Evolutionary conservation across 2,888 invertebrate genomes (phyloP).

Genomic region (Drosophila peninsularis): DNA sequence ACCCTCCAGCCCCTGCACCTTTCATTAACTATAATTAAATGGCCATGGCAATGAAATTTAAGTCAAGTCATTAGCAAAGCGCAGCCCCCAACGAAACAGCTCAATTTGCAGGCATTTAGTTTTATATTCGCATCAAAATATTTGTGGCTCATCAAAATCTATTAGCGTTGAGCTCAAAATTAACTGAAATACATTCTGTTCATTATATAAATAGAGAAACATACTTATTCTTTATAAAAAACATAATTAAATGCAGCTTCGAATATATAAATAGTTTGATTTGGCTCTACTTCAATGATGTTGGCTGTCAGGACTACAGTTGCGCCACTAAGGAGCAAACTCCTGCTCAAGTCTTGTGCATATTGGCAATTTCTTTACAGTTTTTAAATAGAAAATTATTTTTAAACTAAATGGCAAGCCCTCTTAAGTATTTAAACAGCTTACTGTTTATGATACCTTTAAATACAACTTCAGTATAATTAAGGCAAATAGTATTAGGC

Average conservation of each 20-base stretch:
- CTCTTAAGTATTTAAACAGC: not conserved
- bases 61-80: slow-evolving; percentile 28
- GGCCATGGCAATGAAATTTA: slow-evolving; percentile 22
- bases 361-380: too few relatives aligned
- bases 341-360: too few relatives aligned
- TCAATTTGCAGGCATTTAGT: not conserved
- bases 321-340: too few relatives aligned
- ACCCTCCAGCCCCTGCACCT: not conserved
- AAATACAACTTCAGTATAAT: not conserved
- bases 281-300: not conserved
- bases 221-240: too few relatives aligned
- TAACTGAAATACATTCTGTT: not conserved
- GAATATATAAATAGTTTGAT: not conserved
- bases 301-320: not conserved
- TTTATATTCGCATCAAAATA: not conserved
- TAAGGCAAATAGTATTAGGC: not conserved
- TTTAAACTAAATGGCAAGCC: not conserved
- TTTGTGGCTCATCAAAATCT: not conserved
- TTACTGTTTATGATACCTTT: not conserved
- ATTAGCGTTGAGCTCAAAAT: not conserved
- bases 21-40: slow-evolving; percentile 32
- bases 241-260: not conserved
- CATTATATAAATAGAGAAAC: too few relatives aligned
- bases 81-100: not conserved
- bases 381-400: too few relatives aligned